These are phyloP conservation scores for Gulo gulo DNA, from an alignment of 2,113 vertebrate genomes.

Conservation along the genomic window DNA sequence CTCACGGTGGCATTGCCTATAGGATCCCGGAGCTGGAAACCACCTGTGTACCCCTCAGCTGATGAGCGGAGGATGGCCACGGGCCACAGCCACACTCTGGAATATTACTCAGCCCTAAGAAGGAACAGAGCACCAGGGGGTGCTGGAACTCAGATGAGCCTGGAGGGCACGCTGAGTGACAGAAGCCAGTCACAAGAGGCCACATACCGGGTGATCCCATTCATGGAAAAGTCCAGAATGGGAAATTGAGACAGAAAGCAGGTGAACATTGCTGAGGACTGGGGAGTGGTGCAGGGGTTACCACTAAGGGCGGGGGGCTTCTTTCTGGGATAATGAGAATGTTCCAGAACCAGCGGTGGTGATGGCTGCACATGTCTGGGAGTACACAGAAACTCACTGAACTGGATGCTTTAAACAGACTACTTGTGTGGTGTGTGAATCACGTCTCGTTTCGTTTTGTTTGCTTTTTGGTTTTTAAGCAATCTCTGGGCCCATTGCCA, in stretches of 20 bases:
- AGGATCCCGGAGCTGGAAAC: background rate
- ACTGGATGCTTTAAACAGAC: background rate
- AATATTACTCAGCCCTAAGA: background rate
- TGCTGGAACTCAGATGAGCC: background rate
- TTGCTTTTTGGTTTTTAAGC: background rate
- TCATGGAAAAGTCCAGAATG: background rate
- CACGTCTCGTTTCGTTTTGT: background rate
- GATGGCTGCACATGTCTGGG: background rate
- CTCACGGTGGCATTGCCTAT: background rate
- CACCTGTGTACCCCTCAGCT: fast-evolving
- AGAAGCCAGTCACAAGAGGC: background rate
- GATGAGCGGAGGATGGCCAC: fast-evolving
- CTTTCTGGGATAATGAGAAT: background rate
- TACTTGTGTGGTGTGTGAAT: background rate
- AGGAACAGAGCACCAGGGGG: background rate
- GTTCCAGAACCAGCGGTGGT: background rate
- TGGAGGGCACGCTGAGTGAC: background rate
- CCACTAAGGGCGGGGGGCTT: background rate
- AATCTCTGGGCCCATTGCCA: background rate
- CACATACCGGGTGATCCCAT: background rate
- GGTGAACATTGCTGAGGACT: background rate
- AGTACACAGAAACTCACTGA: background rate
- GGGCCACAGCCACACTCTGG: fast-evolving
- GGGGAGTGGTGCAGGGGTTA: background rate
- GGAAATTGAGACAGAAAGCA: background rate